Conservation (phyloP, 2,113 vertebrate species). For the Neofelis nebulosa region DNA sequence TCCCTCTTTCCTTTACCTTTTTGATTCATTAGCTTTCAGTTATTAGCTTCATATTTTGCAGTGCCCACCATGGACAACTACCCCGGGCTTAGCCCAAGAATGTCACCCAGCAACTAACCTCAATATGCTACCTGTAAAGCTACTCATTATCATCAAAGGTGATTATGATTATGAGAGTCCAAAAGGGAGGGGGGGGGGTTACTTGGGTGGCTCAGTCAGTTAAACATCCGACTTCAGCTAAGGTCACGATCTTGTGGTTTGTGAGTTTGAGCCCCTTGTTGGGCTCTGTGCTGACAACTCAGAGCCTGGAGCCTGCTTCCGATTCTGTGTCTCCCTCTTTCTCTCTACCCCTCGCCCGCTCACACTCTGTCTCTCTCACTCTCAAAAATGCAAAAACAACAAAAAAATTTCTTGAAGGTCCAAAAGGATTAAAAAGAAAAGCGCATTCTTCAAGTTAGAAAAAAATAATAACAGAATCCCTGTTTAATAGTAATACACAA, state of each 20-base stretch:
- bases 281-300: no score
- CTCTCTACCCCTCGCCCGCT: no score
- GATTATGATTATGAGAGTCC: background rate
- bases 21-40: background rate
- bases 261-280: no score
- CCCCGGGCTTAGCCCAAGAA: background rate
- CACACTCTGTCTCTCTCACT: no score
- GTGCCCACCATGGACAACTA: background rate
- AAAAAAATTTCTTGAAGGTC: background rate
- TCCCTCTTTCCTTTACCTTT: background rate
- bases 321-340: no score
- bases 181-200: background rate
- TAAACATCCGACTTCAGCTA: no score
- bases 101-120: background rate
- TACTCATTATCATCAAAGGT: background rate
- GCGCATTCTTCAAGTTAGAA: background rate
- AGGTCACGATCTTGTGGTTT: no score
- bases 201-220: no score
- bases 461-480: background rate
- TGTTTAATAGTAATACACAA: background rate
- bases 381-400: no score
- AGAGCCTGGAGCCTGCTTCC: no score
- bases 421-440: background rate
- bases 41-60: background rate
- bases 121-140: background rate